Conservation (phyloP, 2,797 vertebrate species). For the Eremophila alpestris region DNA sequence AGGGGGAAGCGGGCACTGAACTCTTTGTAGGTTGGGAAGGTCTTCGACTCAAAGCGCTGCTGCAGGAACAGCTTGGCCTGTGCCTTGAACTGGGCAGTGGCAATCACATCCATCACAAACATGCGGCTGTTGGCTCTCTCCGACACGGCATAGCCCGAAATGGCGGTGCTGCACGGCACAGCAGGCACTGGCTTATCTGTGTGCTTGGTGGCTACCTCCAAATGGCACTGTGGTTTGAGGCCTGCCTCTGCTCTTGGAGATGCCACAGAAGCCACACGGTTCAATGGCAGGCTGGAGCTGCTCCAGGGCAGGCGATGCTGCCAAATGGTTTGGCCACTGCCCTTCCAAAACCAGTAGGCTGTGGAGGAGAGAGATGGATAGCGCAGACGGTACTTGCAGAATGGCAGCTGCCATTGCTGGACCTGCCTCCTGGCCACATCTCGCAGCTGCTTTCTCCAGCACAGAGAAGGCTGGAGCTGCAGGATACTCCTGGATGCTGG, state of each 20-base stretch:
- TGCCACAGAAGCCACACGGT: not conserved
- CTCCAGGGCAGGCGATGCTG: not conserved
- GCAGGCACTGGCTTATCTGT: not conserved
- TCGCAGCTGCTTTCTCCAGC: constrained; percentile 84
- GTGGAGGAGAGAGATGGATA: constrained; percentile 86
- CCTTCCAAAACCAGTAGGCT: constrained; percentile 90
- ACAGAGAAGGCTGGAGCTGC: constrained; percentile 70
- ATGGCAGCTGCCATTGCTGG: constrained; percentile 81
- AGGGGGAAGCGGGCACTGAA: constrained; percentile 91
- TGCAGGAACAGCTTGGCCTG: constrained; percentile 96
- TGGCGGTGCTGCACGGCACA: not conserved
- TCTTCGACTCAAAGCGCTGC: constrained; percentile 91
- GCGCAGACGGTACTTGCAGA: constrained; percentile 88
- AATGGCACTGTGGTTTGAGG: not conserved
- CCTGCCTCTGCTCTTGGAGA: not conserved
- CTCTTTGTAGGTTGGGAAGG: constrained; percentile 94
- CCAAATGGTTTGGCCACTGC: not conserved
- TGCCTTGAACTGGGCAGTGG: constrained; percentile 91
- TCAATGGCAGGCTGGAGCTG: not conserved
- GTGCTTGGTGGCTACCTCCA: not conserved
- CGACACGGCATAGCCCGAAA: constrained; percentile 47
- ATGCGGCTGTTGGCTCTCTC: constrained; percentile 74
- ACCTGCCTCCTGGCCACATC: constrained; percentile 82
- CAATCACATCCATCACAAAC: constrained; percentile 89
- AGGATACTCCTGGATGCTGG: not conserved